A percentile compares a stretch with the other conserved stretches of the same genome.
These are phyloP conservation scores for Nemotelus pantherinus DNA, from an alignment of 2,888 invertebrate species.

Conservation along the genomic window DNA sequence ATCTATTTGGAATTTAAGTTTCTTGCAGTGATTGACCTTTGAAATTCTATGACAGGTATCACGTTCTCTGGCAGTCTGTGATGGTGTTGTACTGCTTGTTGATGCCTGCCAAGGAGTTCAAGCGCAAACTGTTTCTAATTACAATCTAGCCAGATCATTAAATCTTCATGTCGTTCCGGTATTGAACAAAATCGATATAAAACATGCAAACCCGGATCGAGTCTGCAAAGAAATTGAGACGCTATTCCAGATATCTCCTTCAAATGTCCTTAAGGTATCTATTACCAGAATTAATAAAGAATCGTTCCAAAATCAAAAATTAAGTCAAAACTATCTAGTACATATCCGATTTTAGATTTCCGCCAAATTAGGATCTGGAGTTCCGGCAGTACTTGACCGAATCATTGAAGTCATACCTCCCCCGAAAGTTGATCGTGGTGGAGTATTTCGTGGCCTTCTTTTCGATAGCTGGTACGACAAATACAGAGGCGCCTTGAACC, in stretches of 20 bases:
- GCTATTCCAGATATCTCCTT: constrained; percentile 82
- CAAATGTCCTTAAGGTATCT: constrained; percentile 77
- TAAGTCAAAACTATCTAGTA: constrained; percentile 36
- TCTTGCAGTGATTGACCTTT: too few species aligned
- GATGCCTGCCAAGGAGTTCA: constrained; percentile 97
- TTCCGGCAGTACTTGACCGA: constrained; percentile 78
- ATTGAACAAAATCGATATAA: constrained; percentile 95
- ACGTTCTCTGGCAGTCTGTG: constrained; percentile 89
- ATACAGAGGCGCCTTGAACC: constrained; percentile 82
- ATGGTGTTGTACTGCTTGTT: constrained; percentile 93
- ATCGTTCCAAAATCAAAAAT: background rate
- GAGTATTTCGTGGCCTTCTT: constrained; percentile 80
- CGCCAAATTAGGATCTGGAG: constrained; percentile 89
- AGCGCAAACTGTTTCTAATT: constrained; percentile 98
- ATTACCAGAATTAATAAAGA: background rate
- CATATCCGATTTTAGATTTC: constrained; percentile 70
- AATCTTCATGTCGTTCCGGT: constrained; percentile 89
- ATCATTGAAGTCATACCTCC: constrained; percentile 83
- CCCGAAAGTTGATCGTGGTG: constrained; percentile 70
- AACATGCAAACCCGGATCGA: constrained; percentile 85
- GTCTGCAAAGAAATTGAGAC: constrained; percentile 81
- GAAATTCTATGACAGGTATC: constrained; percentile 69
- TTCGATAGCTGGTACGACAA: constrained; percentile 96
- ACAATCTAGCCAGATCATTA: constrained; percentile 85
- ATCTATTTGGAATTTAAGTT: too few species aligned